Base-by-base conservation (phyloP, 1,140 invertebrate genomes). In the Andricus grossulariae region DNA sequence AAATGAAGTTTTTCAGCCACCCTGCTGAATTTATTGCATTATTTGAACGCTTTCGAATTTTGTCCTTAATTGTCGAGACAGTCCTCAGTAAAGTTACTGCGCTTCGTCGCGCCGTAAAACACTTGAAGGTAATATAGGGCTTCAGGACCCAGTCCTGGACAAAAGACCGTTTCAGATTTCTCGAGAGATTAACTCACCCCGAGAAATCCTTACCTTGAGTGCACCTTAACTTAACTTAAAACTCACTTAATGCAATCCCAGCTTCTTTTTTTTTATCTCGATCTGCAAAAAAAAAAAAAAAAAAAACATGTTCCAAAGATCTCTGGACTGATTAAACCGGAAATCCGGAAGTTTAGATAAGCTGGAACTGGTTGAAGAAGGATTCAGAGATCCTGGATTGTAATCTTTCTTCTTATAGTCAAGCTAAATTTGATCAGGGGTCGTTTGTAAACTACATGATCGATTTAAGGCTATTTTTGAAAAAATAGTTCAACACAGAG, bases 91-190 rank as follows among this genome's bases (percentile, higher is more conserved):
- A 66, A 66, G 60, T 66, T 66, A 21, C 32, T n/a, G n/a, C 15
- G 60, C 25, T 39, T 66, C 57, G 57, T 60, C 57, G 21, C 57
- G 57, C 25, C 12, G 55, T 32, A 32, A 60, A 60, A 60, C 13
- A 60, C 21, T 60, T 32, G 10, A 12, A 57, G 13, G 21, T 54
- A 54, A 57, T n/a, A 15, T 60, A 60, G 57, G 57, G 57, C 57
- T 39, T 60, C n/a, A 45, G 39, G 39, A 7, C 8, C 39, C 39
- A 10, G 0, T 45, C 6, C 57, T 32, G 57, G 57, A 60, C 57
- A 60, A 60, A 32, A 60, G 57, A 32, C 4, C 57, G 57, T 60
- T 60, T 60, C 60, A 66, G 32, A 66, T 66, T 66, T 45, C 60
- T 66, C 39, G 1, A 7, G 60, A 39, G 60, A 66, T 66, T 66